Evolutionary conservation across 2,797 vertebrate species (phyloP).

Genomic region (Peromyscus aztecus): DNA sequence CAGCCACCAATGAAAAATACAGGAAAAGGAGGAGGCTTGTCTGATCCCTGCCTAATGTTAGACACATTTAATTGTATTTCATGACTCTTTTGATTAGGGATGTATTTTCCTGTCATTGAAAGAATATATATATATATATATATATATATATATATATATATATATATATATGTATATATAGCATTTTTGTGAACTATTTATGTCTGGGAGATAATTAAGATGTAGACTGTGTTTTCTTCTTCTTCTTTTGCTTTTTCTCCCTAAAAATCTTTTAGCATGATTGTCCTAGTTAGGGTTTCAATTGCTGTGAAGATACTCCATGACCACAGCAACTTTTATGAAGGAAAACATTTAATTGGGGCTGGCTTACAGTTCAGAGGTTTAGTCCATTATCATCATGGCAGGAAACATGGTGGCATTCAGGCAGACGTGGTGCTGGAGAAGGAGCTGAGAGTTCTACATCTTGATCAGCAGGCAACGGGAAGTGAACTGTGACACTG

Average conservation of each 20-base stretch:
- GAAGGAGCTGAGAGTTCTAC: not conserved
- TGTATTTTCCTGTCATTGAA: conserved; percentile 62
- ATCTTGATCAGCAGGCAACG: not conserved
- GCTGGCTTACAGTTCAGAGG: not conserved
- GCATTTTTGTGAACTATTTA: not conserved
- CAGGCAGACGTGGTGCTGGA: not conserved
- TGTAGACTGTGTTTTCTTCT: not conserved
- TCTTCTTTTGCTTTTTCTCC: not conserved
- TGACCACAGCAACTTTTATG: not conserved
- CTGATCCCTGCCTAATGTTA: conserved; percentile 59
- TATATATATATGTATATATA: not conserved
- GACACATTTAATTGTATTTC: conserved; percentile 61
- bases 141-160: not conserved
- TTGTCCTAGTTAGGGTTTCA: not conserved
- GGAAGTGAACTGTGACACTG: not conserved
- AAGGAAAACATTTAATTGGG: not conserved
- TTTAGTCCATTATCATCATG: not conserved
- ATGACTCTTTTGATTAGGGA: conserved; percentile 52
- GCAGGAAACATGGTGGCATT: accelerated
- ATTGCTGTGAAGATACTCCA: not conserved
- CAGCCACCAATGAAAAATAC: conserved; percentile 33
- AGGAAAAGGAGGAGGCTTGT: conserved; percentile 2
- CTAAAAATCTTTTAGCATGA: not conserved
- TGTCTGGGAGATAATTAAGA: conserved; percentile 32
- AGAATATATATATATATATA: not conserved